Evolutionary conservation across 1,140 invertebrate genomes (phyloP), one percentile per base, ranked within the genome.

Genomic region (Ceratina calcarata): DNA sequence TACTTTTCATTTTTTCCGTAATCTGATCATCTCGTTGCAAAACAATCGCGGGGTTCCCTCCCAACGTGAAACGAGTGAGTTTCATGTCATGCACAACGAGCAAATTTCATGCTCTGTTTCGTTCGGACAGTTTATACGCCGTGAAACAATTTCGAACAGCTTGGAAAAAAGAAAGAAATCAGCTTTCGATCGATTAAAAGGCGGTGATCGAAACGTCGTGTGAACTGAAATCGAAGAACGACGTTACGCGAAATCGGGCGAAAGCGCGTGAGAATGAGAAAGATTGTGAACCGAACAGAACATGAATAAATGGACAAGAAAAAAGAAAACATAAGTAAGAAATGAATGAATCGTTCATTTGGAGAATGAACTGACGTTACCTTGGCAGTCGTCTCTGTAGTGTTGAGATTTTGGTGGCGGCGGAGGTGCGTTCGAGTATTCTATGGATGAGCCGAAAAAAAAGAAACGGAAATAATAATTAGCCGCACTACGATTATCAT

Each of bases 391-490:
- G 92, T 93, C 94, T 93, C 93, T 93, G 90, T 92, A 93, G 88
- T 94, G 92, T 85, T 94, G 93, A 90, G 94, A 94, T 92, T 95
- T 94, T 87, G 94, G 94, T 67, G 95, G 95, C 85, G 95, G 95
- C 88, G 94, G 94, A 76, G 95, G 95, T 88, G 94, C 94, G 88
- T 94, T 94, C 91, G 94, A 94, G 91, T 94, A 94, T 90, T 95
- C 95, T 95, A 95, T 86, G 89, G 85, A 89, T 91, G 90, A 92
- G 90, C 92, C 64, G 89, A 91, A 91, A 89, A 89, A 64, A 69
- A 69, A 89, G 90, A 87, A 91, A 88, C 57, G 37, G 86, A 87
- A 91, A 91, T 86, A 85, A 86, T 80, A 87, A 84, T 84, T 86
- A 90, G 87, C 85, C 75, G 83, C 66, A 80, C 86, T 87, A 86